Base-by-base conservation (phyloP, 1,140 invertebrate species). In the Oedothorax gibbosus region DNA sequence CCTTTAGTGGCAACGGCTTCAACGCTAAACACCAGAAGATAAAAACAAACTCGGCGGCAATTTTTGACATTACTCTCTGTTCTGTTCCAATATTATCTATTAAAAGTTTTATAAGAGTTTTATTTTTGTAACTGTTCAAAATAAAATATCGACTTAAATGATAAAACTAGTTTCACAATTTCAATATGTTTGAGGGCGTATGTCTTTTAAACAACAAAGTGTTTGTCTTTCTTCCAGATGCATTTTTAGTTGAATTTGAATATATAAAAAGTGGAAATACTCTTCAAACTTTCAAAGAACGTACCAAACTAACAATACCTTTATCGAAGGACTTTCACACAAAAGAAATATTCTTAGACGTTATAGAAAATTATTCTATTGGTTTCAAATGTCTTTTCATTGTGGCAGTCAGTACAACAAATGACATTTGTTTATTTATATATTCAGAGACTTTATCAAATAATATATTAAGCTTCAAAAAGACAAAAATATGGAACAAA, bases 331-430 rank as follows among this genome's bases (percentile, higher is more conserved):
- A 11, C 10, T 66, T 79, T 66, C 60, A 79, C 14, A n/a, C n/a
- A 9, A 79, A 79, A 68, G 15, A 9, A 11, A 15, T 68, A 15
- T 11, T 66, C n/a, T 15, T 79, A 9, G 76, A 79, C 15, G 21
- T 53, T 7, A 49, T 65, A 8, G 50, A 79, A 9, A 79, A 79
- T 66, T 79, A 53, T 21, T 10, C 35, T 15, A 0, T 35, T 2
- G 64, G 51, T 15, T 12, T 79, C 12, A 79, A 79, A 68, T 79
- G 77, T 54, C n/a, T 79, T 10, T 14, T 21, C 11, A 35, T 66
- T 66, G 11, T 79, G 5, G 20, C 18, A 1, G 21, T 79, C 11
- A 65, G 77, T 21, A 9, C 9, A 54, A 50, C 21, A 12, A 35
- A 56, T 54, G 51, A 79, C 6, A 65, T 66, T 20, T 20, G 21